Evolutionary conservation across 2,797 vertebrate genomes (phyloP).

Genomic region (Acanthornis magna): DNA sequence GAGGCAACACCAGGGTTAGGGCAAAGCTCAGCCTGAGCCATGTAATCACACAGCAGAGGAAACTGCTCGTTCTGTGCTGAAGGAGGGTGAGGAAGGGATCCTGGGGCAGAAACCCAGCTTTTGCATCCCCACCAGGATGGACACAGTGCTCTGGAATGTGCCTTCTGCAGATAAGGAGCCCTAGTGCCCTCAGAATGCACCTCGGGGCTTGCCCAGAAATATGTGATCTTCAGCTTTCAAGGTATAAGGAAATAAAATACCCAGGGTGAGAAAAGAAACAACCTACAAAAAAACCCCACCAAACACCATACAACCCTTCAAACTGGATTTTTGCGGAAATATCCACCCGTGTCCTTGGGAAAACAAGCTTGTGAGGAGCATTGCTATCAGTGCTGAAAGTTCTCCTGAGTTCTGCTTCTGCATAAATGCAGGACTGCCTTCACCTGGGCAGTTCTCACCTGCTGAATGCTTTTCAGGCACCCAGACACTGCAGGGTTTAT

Average conservation of each 20-base stretch:
- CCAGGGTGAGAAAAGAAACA: neutral
- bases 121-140: fast-evolving
- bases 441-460: neutral
- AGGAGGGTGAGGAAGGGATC: neutral
- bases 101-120: neutral
- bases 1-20: neutral
- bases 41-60: neutral
- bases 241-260: neutral
- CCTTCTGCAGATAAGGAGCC: neutral
- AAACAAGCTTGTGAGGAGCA: neutral
- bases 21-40: neutral
- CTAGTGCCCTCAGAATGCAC: neutral
- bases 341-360: neutral
- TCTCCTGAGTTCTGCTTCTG: neutral
- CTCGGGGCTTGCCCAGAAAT: neutral
- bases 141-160: neutral
- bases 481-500: neutral
- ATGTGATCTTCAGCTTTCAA: neutral
- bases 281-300: neutral
- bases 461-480: neutral
- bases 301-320: neutral
- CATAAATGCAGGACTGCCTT: neutral
- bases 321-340: neutral
- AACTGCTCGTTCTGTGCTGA: neutral
- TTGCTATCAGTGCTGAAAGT: neutral